Conservation (phyloP, 2,113 vertebrate species). For the Amphiprion percula region DNA sequence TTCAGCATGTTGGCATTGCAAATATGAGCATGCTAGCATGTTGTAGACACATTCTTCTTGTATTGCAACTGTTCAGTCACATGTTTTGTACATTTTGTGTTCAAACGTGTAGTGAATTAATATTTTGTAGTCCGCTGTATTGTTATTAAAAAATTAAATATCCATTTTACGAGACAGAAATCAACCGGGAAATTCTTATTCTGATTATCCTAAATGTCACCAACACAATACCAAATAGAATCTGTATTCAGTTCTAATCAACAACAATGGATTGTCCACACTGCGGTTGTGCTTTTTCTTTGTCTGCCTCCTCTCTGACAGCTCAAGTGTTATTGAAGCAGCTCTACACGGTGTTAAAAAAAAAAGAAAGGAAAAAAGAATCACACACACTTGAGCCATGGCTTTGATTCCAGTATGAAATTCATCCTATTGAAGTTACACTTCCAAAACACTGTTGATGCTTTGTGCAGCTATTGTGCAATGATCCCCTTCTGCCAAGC, state of each 20-base stretch:
- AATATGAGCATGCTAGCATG: no score
- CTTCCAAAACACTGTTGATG: constrained; percentile 48
- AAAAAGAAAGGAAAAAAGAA: background rate
- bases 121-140: no score
- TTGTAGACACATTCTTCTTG: no score
- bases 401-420: constrained; percentile 58
- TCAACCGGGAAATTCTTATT: background rate
- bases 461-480: constrained; percentile 39
- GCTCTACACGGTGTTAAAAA: constrained; percentile 5
- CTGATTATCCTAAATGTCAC: background rate
- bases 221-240: background rate
- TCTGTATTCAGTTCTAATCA: constrained; percentile 8
- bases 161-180: no score
- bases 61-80: no score
- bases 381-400: constrained; percentile 3
- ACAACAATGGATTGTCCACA: constrained; percentile 6
- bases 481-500: constrained; percentile 58
- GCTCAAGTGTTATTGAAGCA: constrained; percentile 31
- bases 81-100: no score
- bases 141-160: no score
- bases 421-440: constrained; percentile 53
- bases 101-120: no score
- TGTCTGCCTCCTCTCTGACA: constrained; percentile 18
- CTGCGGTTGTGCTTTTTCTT: background rate
- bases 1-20: no score